Percentiles rank a stretch among this genome's conserved stretches.
These are phyloP conservation scores for Melanophora roralis DNA, from an alignment of 2,888 invertebrate species.

Conservation along the genomic window DNA sequence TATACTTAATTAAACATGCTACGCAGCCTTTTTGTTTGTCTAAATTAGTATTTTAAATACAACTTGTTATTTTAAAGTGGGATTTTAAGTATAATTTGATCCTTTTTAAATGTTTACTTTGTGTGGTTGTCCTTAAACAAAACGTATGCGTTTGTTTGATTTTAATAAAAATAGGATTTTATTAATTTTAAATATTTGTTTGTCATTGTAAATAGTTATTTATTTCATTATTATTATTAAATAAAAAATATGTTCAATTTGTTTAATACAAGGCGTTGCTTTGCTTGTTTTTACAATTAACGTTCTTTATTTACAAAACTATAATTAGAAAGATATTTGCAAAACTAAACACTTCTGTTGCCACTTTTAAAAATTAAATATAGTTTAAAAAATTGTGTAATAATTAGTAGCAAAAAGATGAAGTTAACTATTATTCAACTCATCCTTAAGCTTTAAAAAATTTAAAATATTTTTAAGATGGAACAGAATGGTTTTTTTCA, in stretches of 20 bases:
- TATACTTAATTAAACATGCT: constrained; percentile 32
- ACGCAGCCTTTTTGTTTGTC: constrained; percentile 44
- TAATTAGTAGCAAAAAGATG: constrained; percentile 29
- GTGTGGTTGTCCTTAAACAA: constrained; percentile 13
- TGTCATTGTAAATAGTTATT: constrained; percentile 64
- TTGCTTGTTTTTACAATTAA: background rate
- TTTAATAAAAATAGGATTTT: constrained; percentile 42
- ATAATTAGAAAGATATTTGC: constrained; percentile 34
- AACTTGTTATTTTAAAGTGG: constrained; percentile 33
- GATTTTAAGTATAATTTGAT: constrained; percentile 31
- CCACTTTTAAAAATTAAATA: constrained; percentile 4
- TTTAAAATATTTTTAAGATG: no score
- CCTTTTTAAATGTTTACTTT: constrained; percentile 31
- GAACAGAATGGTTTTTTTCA: no score
- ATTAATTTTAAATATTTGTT: constrained; percentile 30
- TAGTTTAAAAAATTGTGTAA: constrained; percentile 38
- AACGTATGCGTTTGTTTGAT: constrained; percentile 12
- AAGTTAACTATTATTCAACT: no score
- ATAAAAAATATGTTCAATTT: no score
- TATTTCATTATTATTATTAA: constrained; percentile 54
- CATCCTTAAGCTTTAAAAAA: no score
- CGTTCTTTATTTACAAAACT: constrained; percentile 14
- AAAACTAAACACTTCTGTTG: constrained; percentile 26
- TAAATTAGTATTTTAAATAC: constrained; percentile 31
- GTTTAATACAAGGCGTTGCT: constrained; percentile 21